These are phyloP conservation scores for Scaptomyza hsui DNA, from an alignment of 1,140 invertebrate genomes.

Conservation along the genomic window DNA sequence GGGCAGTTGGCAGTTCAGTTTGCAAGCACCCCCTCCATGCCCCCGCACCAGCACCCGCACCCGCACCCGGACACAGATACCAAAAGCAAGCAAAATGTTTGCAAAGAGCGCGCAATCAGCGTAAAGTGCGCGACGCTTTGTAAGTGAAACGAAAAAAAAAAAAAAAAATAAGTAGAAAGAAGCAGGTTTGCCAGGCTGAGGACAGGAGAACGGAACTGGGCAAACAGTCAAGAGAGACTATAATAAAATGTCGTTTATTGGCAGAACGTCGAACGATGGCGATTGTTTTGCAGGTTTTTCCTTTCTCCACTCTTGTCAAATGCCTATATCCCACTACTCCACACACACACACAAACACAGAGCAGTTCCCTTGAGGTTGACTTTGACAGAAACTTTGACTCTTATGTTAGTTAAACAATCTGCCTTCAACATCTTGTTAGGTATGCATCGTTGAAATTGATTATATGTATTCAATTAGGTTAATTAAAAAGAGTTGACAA, in stretches of 20 bases:
- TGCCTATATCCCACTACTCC: background rate
- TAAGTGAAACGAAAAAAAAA: slow-evolving; percentile 76
- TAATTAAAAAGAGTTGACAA: too few species aligned
- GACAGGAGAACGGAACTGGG: slow-evolving; percentile 22
- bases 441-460: too few species aligned
- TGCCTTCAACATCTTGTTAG: too few species aligned
- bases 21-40: too few species aligned
- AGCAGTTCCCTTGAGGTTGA: background rate
- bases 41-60: background rate
- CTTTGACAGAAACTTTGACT: background rate
- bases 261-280: slow-evolving; percentile 50
- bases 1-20: slow-evolving; percentile 3
- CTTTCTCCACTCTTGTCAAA: slow-evolving; percentile 2
- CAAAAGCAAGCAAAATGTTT: slow-evolving; percentile 64
- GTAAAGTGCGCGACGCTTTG: slow-evolving; percentile 80
- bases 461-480: slow-evolving; percentile 30
- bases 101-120: slow-evolving; percentile 76
- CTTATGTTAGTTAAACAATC: too few species aligned
- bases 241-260: slow-evolving; percentile 81
- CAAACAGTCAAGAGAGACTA: slow-evolving; percentile 40
- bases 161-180: background rate
- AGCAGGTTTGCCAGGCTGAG: background rate
- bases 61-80: slow-evolving; percentile 13
- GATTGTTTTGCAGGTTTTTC: slow-evolving; percentile 59
- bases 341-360: background rate